Base-by-base conservation (phyloP, 1,140 invertebrate species). In the Trialeurodes vaporariorum region DNA sequence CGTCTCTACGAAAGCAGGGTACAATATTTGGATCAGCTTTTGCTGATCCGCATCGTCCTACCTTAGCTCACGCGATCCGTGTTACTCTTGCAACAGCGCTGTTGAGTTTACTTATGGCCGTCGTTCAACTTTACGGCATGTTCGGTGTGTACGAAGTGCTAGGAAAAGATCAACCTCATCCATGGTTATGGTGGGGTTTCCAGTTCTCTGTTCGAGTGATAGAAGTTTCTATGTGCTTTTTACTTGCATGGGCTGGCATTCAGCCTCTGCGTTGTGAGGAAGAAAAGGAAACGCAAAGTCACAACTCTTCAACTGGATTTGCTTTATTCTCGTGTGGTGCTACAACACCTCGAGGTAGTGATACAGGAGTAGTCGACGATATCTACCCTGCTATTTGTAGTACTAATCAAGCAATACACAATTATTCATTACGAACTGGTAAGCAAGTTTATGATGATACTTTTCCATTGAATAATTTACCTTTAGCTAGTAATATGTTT, bases 101-200 rank as follows among this genome's bases (percentile, higher is more conserved):
- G 65, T 77, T 94, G 13, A 93, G 92, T 75, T 83, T 94, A 23
- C 73, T 93, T 2, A 84, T 92, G 79, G 90, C 89, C 5, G 83
- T 85, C 0, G 81, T 94, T 9, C 91, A 93, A 72, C 83, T 94
- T 13, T 94, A 91, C 74, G 91, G 89, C 0, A 86, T 93, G 68
- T 86, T 92, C 73, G 86, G 87, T 12, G 85, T 90, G 9, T 76
- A 82, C 76, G 78, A 84, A 72, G 72, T 82, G 70, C 78, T 83
- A 61, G 71, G 75, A 69, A 63, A 76, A 69, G 71, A 73, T 49
- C 76, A 81, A 70, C 77, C 81, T 1, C 81, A 85, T 71, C 81
- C 84, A 0, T 96, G 93, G 93, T 80, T 93, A 5, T 90, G 92
- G 82, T 94, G 91, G 90, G 87, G 89, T 13, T 94, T 91, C 79